A percentile compares a stretch with the other conserved stretches of the same genome.
Evolutionary conservation across 2,797 vertebrate species (phyloP).

Genomic region (Apogon hyalosoma): DNA sequence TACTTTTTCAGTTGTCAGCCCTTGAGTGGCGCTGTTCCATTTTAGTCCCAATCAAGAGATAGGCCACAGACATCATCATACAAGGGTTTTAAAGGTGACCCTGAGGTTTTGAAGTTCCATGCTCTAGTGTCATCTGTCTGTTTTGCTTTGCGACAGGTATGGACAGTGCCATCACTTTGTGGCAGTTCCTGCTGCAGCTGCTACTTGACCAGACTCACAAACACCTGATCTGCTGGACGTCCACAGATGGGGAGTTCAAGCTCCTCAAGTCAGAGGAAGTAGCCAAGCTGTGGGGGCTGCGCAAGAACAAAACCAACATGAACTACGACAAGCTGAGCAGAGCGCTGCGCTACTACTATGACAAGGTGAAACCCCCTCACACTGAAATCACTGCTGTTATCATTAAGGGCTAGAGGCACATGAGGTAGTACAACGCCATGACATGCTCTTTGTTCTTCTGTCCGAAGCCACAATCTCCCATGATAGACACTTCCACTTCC

Average conservation of each 20-base stretch:
- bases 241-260: conserved; percentile 97
- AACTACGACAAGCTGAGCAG: conserved; percentile 99
- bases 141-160: conserved; percentile 73
- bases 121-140: neutral
- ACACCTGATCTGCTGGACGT: conserved; percentile 98
- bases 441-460: conserved; percentile 34
- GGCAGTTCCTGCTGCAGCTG: conserved; percentile 99
- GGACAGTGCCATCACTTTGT: conserved; percentile 98
- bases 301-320: conserved; percentile 99
- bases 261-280: conserved; percentile 97
- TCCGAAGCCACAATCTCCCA: conserved; percentile 37
- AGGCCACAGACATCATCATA: no score
- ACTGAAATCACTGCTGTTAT: neutral
- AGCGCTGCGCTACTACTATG: conserved; percentile 97
- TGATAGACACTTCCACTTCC: conserved; percentile 68
- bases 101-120: no score
- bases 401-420: neutral
- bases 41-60: no score
- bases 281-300: conserved; percentile 96
- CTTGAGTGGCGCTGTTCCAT: no score
- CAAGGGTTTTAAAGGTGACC: no score
- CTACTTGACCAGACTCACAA: conserved; percentile 96
- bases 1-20: no score
- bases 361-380: conserved; percentile 81
- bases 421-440: neutral